Evolutionary conservation across 2,888 invertebrate genomes (phyloP).

Genomic region (Ischnus inquisitorius): DNA sequence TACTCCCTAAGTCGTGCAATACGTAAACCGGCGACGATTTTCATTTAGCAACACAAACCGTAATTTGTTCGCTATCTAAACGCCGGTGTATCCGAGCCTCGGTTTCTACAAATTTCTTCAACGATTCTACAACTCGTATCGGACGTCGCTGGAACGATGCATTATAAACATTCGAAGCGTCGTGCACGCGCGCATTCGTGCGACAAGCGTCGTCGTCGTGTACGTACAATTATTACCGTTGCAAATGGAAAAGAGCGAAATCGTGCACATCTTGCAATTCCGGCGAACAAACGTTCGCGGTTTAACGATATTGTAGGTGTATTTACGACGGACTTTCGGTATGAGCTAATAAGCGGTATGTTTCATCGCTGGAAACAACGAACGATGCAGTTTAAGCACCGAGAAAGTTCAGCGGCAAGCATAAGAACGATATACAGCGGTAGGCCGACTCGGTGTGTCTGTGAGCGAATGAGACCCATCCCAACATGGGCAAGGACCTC

Average conservation of each 20-base stretch:
- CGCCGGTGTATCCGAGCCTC: constrained; percentile 15
- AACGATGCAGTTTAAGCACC: constrained; percentile 14
- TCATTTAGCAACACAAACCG: constrained; percentile 43
- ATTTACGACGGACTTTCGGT: constrained; percentile 21
- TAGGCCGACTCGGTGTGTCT: constrained; percentile 16
- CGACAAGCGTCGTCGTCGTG: too few relatives aligned
- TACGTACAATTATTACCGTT: too few relatives aligned
- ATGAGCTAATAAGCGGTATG: constrained; percentile 21
- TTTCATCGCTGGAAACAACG: constrained; percentile 6
- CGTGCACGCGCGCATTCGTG: too few relatives aligned
- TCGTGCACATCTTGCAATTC: neutral
- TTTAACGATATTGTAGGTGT: constrained; percentile 24
- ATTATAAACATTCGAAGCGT: neutral
- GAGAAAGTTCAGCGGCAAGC: constrained; percentile 26
- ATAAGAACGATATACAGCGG: constrained; percentile 42
- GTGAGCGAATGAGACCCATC: constrained; percentile 44
- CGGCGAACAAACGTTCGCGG: neutral
- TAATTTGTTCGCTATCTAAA: constrained; percentile 52
- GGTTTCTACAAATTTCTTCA: neutral
- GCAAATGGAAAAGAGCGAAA: neutral
- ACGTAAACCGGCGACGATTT: constrained; percentile 47
- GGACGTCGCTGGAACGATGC: neutral
- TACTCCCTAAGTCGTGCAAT: constrained; percentile 31
- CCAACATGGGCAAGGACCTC: constrained; percentile 58
- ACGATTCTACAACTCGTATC: neutral